Evolutionary conservation across 2,113 vertebrate species (phyloP), one percentile per base, ranked within the genome.

Genomic region (Danionella cerebrum): DNA sequence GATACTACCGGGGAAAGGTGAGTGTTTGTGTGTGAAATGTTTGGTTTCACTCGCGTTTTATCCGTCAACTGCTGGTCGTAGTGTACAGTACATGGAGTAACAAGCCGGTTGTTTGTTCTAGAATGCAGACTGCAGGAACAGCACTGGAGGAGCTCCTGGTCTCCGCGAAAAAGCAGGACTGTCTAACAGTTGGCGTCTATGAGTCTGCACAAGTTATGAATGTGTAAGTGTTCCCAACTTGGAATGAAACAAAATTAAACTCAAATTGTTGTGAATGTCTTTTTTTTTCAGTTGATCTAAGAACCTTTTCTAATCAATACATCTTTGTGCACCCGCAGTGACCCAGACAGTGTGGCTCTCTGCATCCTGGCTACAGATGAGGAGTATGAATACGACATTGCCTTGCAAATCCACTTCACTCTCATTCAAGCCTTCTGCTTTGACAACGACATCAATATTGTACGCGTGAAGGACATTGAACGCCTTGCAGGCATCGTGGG

Each of bases 391-490:
- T 94, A 93, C 3, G 96, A 99, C 74, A 92, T 98, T 0, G 96
- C 96, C 0, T 86, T 99, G 53, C 96, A 98, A 83, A 99, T 99
- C 73, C 96, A 99, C 80, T 99, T 99, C 81, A 99, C 96, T 0
- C 87, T 99, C 54, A 98, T 99, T 70, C 96, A 99, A 77, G 93
- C 96, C 0, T 99, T 99, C 78, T 99, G 96, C 83, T 98, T 97
- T 12, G 96, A 98, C 76, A 98, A 99, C 27, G 92, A 93, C 80
- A 97, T 99, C 24, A 94, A 98, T 84, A 94, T 98, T 4, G 94
- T 99, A 70, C 84, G 94, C 0, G 92, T 98, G 29, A 93, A 88
- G 9, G 94, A 97, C 36, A 89, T 93, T 57, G 89, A 86, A 73
- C 87, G 92, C 35, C 87, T 98, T 66, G 92, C 90, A 0, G 87